These are phyloP conservation scores for Gobio gobio DNA, from an alignment of 2,113 vertebrate genomes.

Conservation along the genomic window DNA sequence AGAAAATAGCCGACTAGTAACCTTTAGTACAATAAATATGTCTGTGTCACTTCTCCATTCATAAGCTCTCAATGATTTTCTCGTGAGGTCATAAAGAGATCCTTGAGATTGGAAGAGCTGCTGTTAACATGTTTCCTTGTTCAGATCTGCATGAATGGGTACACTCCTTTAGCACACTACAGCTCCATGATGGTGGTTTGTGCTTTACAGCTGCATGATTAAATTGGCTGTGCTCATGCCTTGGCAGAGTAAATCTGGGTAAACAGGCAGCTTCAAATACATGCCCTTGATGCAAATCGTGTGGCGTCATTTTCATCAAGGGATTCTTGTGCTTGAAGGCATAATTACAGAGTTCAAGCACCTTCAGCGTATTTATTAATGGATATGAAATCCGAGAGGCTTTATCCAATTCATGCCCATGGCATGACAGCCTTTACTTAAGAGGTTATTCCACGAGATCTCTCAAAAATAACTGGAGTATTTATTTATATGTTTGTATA, in stretches of 20 bases:
- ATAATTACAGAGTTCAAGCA: conserved; percentile 21
- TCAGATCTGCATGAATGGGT: neutral
- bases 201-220: no score
- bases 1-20: neutral
- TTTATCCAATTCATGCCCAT: neutral
- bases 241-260: neutral
- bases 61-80: neutral
- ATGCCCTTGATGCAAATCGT: neutral
- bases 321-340: conserved; percentile 28
- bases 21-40: neutral
- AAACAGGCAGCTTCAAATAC: conserved; percentile 28
- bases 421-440: neutral
- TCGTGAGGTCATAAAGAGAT: neutral
- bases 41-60: neutral
- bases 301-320: conserved; percentile 14
- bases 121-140: neutral
- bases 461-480: neutral
- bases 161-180: neutral
- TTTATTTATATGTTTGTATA: conserved; percentile 4
- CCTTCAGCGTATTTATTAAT: conserved; percentile 24
- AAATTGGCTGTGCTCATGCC: neutral
- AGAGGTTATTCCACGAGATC: neutral
- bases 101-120: neutral
- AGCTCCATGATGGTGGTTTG: neutral
- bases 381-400: neutral